phyloP scores from a whole-genome alignment of 2,113 vertebrate genomes.

The Rhinichthys klamathensis region DNA sequence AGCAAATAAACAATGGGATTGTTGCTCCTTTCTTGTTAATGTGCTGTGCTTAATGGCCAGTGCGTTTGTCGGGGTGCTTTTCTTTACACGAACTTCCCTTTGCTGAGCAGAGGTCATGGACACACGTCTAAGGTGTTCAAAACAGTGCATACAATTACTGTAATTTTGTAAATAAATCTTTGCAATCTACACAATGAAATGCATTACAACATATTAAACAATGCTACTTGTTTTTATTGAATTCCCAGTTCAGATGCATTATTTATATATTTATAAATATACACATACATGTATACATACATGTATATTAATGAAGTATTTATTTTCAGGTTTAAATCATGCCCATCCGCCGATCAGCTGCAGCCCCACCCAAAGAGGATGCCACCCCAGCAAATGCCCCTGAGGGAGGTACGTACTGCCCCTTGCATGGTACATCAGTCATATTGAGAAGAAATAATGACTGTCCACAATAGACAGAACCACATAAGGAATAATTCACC shows the following conservation, averaged over 20 bases:
- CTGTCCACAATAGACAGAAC: not conserved
- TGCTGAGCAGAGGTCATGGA: not conserved
- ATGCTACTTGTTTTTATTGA: not conserved
- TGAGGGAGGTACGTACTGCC: slow-evolving; percentile 76
- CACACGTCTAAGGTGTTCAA: not conserved
- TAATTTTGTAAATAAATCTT: not conserved
- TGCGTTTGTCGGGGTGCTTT: not conserved
- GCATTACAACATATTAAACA: slow-evolving; percentile 1
- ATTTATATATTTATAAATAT: too few relatives aligned
- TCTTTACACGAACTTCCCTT: not conserved
- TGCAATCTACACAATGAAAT: not conserved
- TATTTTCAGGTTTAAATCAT: slow-evolving; percentile 70
- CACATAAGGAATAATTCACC: not conserved
- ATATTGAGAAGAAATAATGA: not conserved
- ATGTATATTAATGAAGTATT: not conserved
- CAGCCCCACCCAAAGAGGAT: slow-evolving; percentile 85
- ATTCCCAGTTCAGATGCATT: not conserved
- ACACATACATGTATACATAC: not conserved
- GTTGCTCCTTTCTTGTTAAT: slow-evolving; percentile 2
- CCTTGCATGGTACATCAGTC: not conserved
- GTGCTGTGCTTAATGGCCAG: slow-evolving; percentile 12
- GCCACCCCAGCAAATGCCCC: slow-evolving; percentile 79
- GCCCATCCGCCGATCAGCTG: slow-evolving; percentile 92
- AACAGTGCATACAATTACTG: not conserved
- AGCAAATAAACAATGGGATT: slow-evolving; percentile 25